Base-by-base conservation (phyloP, 1,140 invertebrate species). In the Pomacea maculata region DNA sequence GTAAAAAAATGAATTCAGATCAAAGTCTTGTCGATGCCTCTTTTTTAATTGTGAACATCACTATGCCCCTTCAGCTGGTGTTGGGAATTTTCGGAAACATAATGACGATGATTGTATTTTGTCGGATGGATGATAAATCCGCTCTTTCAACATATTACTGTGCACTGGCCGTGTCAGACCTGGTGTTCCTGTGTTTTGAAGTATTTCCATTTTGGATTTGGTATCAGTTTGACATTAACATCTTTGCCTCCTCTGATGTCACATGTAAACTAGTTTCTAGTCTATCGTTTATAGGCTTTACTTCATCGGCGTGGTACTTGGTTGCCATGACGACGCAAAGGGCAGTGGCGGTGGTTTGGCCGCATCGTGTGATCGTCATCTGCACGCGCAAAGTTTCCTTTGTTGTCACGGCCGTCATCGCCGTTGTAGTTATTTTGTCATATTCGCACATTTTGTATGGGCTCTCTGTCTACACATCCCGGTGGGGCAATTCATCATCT, bases 301-400 rank as follows among this genome's bases (percentile, higher is more conserved):
- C 85, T 45, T 74, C 72, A 25, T 87, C 86, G 8, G 70, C 85
- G 6, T 88, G 87, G 86, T 76, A 84, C 6, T 70, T 88, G 15
- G 86, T 86, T 14, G 79, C 82, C 4, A 84, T 88, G 70, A 87
- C 87, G 9, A 55, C 79, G 19, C 86, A 88, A 65, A 65, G 87
- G 10, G 80, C 85, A 55, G 82, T 86, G 14, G 81, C 80, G 17
- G 86, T 85, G 1, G 86, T 83, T 71, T 75, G 83, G 65, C 87
- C 87, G 0, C 84, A 85, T 45, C 80, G 82, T 21, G 80, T 82
- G 2, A 80, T 78, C 25, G 29, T 17, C 12, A 64, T 82, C 7
- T 87, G 82, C 64, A 86, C 81, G 0, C 55, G 21, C 45, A 63
- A 61, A 52, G 63, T 68, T n/a, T 79, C 81, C 4, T 34, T 10